Conservation (phyloP, 1,140 invertebrate genomes). For the Drosophila hydei region DNA sequence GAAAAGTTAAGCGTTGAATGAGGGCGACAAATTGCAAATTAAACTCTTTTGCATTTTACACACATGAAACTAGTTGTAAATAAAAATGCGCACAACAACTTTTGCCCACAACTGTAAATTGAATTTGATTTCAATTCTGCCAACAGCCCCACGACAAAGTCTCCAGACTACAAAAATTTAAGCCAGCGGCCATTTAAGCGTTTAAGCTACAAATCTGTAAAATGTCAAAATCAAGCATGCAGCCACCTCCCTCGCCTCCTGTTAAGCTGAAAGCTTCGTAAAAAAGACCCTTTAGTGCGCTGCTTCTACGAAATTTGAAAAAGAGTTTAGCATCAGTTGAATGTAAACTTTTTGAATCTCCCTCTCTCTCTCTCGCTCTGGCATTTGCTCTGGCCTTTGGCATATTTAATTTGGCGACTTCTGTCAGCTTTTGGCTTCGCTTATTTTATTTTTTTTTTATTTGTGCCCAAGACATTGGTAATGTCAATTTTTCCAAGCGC, state of each 20-base stretch:
- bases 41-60: slow-evolving; percentile 80
- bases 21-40: slow-evolving; percentile 82
- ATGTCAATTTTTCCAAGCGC: slow-evolving; percentile 54
- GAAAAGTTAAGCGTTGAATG: slow-evolving; percentile 80
- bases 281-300: slow-evolving; percentile 5
- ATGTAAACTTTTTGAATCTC: slow-evolving; percentile 58
- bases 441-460: slow-evolving; percentile 14
- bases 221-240: slow-evolving; percentile 33
- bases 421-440: slow-evolving; percentile 51
- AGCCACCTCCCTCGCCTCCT: background rate
- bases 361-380: background rate
- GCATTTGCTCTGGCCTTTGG: slow-evolving; percentile 67
- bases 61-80: slow-evolving; percentile 73
- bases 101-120: slow-evolving; percentile 60
- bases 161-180: slow-evolving; percentile 18
- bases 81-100: slow-evolving; percentile 69
- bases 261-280: background rate
- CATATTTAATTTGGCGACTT: slow-evolving; percentile 77
- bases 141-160: slow-evolving; percentile 3
- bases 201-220: slow-evolving; percentile 60
- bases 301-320: slow-evolving; percentile 19
- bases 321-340: slow-evolving; percentile 63
- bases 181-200: slow-evolving; percentile 45
- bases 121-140: slow-evolving; percentile 72
- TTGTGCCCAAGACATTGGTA: slow-evolving; percentile 40